These are phyloP conservation scores for Loripinus fragilis DNA, from an alignment of 2,888 invertebrate species.

Conservation along the genomic window DNA sequence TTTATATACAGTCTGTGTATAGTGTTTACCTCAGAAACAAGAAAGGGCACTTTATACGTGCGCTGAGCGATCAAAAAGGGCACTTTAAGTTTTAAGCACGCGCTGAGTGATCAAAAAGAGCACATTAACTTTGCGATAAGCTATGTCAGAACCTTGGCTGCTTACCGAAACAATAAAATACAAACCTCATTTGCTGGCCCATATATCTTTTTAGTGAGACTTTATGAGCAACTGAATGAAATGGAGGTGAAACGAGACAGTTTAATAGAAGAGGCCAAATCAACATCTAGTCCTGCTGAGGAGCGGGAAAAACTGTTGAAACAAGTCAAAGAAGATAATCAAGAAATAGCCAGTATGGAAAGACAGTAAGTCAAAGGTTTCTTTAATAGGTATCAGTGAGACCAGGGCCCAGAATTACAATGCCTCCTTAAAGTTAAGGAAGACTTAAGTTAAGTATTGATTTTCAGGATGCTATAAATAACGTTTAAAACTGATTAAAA, in stretches of 20 bases:
- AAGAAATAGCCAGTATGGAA: conserved; percentile 91
- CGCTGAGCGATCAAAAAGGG: background rate
- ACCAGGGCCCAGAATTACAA: too few relatives aligned
- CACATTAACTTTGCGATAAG: background rate
- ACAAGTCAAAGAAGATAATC: conserved; percentile 91
- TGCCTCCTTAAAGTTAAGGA: too few relatives aligned
- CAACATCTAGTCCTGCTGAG: conserved; percentile 90
- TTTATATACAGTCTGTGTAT: too few relatives aligned
- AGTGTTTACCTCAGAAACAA: too few relatives aligned
- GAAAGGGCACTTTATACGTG: too few relatives aligned
- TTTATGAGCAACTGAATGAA: conserved; percentile 87
- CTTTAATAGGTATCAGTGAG: background rate
- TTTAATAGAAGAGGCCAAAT: conserved; percentile 88
- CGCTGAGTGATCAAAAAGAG: too few relatives aligned
- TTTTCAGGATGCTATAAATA: too few relatives aligned
- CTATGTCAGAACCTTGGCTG: background rate
- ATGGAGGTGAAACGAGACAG: conserved; percentile 87
- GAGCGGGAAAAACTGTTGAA: conserved; percentile 90
- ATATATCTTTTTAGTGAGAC: conserved; percentile 84
- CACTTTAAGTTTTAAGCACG: background rate
- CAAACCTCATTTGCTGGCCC: too few relatives aligned
- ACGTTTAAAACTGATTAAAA: too few relatives aligned
- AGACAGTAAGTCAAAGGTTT: conserved; percentile 85
- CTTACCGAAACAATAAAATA: too few relatives aligned
- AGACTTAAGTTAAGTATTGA: too few relatives aligned